phyloP scores from a whole-genome alignment of 2,113 vertebrate genomes.

The Melanocharis versteri region DNA sequence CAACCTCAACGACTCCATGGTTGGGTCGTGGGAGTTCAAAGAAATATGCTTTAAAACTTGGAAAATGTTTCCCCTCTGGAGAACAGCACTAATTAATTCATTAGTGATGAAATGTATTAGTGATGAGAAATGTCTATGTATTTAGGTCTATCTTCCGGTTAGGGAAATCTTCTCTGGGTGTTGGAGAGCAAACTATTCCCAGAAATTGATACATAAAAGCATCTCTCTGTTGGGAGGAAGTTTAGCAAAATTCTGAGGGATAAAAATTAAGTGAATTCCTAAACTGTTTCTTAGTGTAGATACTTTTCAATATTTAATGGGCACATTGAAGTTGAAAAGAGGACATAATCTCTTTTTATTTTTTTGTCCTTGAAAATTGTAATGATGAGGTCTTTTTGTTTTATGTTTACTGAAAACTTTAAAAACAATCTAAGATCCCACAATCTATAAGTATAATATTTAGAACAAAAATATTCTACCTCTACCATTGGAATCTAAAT shows the following conservation, averaged over 20 bases:
- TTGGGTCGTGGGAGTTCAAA: background rate
- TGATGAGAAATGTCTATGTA: slow-evolving; percentile 6
- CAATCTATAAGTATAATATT: background rate
- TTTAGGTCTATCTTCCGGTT: slow-evolving; percentile 40
- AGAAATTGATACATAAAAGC: slow-evolving; percentile 54
- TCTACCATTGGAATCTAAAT: background rate
- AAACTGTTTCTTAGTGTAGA: slow-evolving; percentile 3
- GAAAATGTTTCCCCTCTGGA: background rate
- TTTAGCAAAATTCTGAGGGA: slow-evolving; percentile 49
- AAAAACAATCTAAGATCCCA: background rate
- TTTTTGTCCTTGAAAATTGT: background rate
- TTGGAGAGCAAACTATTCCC: slow-evolving; percentile 5
- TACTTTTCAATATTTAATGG: slow-evolving; percentile 42
- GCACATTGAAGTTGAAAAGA: background rate
- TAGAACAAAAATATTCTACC: background rate
- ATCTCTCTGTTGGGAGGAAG: background rate
- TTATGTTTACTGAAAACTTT: background rate
- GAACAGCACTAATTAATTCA: slow-evolving; percentile 51
- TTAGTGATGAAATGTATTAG: slow-evolving; percentile 34
- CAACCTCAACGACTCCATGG: background rate
- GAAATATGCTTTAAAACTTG: background rate
- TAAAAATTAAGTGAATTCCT: slow-evolving; percentile 32
- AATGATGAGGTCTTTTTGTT: background rate
- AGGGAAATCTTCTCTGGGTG: slow-evolving; percentile 33
- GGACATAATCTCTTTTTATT: background rate